Conservation (phyloP, 2,113 vertebrate species). For the Delphinapterus leucas region DNA sequence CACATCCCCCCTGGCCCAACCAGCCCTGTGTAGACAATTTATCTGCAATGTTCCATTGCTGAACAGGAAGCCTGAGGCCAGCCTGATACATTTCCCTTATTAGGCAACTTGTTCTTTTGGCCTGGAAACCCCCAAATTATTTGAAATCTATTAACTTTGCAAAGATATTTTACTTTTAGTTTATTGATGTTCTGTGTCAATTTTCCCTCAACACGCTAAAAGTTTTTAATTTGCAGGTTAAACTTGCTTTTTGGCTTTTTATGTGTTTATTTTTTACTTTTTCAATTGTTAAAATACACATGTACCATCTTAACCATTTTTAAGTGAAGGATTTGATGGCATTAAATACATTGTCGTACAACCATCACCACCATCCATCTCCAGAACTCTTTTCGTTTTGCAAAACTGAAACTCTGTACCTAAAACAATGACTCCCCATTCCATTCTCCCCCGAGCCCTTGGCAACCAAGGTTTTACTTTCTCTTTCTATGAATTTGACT, state of each 20-base stretch:
- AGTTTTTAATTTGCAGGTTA: not conserved
- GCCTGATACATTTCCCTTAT: not conserved
- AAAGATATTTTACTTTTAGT: not conserved
- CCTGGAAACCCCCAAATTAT: not conserved
- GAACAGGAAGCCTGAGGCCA: not conserved
- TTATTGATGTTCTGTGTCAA: not conserved
- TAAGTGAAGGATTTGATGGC: not conserved
- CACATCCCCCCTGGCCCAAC: not conserved
- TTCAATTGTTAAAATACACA: not conserved
- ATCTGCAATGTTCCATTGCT: not conserved
- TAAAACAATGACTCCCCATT: not conserved
- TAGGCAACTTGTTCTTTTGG: not conserved
- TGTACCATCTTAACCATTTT: not conserved
- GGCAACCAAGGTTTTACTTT: not conserved
- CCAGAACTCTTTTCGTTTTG: not conserved
- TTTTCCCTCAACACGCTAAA: not conserved
- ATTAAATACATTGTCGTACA: not conserved
- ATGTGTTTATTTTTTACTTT: not conserved
- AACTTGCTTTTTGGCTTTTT: not conserved
- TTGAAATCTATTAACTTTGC: not conserved
- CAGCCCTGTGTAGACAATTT: not conserved
- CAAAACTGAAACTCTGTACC: not conserved
- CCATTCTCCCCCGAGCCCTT: not conserved
- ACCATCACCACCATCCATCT: not conserved
- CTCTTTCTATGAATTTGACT: not conserved